These are phyloP conservation scores for Florisuga fusca DNA, from an alignment of 2,797 vertebrate species.

Conservation along the genomic window DNA sequence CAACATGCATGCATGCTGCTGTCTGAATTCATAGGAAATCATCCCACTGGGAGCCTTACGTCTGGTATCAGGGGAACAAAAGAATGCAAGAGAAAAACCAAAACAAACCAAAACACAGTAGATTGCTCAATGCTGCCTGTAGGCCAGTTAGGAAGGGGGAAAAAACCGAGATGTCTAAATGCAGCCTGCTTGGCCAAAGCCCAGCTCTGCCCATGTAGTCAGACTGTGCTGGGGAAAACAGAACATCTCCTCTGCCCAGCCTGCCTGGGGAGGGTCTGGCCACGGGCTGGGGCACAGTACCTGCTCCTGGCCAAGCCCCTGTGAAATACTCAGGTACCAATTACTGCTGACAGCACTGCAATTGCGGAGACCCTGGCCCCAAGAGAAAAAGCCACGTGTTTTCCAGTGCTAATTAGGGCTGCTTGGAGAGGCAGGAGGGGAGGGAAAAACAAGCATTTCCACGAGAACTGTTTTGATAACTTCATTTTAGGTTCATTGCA, in stretches of 20 bases:
- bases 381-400: not conserved
- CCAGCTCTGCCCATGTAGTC: fast-evolving
- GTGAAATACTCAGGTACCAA: not conserved
- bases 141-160: not conserved
- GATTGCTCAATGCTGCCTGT: conserved; percentile 6
- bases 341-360: not conserved
- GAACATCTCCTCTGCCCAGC: fast-evolving
- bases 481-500: not conserved
- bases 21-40: not conserved
- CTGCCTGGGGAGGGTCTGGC: not conserved
- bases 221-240: not conserved
- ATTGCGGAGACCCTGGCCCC: not conserved
- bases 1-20: not conserved
- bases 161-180: not conserved
- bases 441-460: not conserved
- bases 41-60: not conserved
- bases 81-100: not conserved
- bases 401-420: not conserved
- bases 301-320: fast-evolving
- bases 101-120: conserved; percentile 2
- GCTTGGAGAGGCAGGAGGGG: not conserved
- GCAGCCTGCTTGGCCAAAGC: not conserved
- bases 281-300: fast-evolving
- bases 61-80: not conserved
- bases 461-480: not conserved